Evolutionary conservation across 2,888 invertebrate species (phyloP).

Genomic region (Agrotis clavis): DNA sequence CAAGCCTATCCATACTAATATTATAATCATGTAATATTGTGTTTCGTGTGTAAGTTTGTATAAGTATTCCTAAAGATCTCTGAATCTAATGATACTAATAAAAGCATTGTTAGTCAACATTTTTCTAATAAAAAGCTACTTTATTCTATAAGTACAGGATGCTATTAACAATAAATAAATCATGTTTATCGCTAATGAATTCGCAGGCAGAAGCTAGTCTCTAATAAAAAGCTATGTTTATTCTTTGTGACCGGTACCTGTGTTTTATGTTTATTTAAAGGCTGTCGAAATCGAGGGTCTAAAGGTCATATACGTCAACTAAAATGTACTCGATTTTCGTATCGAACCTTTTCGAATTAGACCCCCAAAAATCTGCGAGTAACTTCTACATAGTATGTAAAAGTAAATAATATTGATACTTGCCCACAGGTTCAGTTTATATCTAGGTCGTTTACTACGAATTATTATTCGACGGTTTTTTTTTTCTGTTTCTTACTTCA

Average conservation of each 20-base stretch:
- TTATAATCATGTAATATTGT: no score
- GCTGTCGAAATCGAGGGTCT: slow-evolving; percentile 3
- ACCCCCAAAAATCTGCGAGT: slow-evolving; percentile 5
- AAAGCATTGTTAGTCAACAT: no score
- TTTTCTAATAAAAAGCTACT: no score
- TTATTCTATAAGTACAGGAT: no score
- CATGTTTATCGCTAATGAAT: no score
- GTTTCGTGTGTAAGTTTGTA: no score
- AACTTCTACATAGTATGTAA: background rate
- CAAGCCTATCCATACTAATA: no score
- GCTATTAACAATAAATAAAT: no score
- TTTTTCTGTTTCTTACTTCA: background rate
- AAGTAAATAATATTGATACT: background rate
- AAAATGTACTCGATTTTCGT: slow-evolving; percentile 24
- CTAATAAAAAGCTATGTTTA: no score
- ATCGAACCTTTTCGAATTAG: slow-evolving; percentile 8
- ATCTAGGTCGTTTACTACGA: slow-evolving; percentile 6
- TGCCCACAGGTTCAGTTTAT: slow-evolving; percentile 22
- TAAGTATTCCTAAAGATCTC: no score
- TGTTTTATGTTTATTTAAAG: slow-evolving; percentile 15
- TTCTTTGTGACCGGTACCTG: background rate
- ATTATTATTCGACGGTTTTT: background rate
- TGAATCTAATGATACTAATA: no score
- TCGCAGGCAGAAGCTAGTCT: no score
- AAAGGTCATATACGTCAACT: slow-evolving; percentile 28